A percentile compares a stretch with the other conserved stretches of the same genome.
Evolutionary conservation across 2,113 vertebrate species (phyloP).

Genomic region (Isurus oxyrinchus): DNA sequence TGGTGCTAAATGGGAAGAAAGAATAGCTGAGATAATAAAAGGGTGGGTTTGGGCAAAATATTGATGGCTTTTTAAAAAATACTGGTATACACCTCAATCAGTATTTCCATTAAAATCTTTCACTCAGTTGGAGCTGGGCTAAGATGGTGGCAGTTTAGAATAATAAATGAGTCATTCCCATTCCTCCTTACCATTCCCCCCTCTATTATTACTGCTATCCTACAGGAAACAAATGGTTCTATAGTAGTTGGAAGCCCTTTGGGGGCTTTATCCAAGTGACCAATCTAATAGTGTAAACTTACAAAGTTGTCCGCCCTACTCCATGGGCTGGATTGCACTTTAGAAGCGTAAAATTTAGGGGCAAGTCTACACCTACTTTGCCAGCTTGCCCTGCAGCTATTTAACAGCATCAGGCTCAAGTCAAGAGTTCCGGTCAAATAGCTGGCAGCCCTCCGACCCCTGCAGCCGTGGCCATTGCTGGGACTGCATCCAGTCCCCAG

Average conservation of each 20-base stretch:
- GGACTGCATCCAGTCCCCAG: no score
- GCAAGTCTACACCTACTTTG: no score
- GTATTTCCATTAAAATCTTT: background rate
- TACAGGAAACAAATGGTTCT: background rate
- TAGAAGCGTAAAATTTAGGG: no score
- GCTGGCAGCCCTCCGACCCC: no score
- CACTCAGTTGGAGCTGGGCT: background rate
- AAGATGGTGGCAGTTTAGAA: background rate
- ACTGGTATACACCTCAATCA: background rate
- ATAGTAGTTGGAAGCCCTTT: background rate
- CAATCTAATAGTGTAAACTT: background rate
- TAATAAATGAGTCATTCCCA: background rate
- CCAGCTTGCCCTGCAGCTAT: no score
- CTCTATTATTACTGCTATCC: background rate
- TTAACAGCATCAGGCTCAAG: no score
- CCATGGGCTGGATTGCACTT: no score
- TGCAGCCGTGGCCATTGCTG: no score
- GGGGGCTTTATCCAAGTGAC: background rate
- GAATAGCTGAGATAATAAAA: background rate
- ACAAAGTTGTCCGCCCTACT: background rate
- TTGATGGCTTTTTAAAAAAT: background rate
- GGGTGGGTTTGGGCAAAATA: background rate
- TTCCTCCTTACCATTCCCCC: background rate
- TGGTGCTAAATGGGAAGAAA: background rate
- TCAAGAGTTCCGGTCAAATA: no score